Conservation (phyloP, 2,888 invertebrate genomes). For the Cetonia aurata region DNA sequence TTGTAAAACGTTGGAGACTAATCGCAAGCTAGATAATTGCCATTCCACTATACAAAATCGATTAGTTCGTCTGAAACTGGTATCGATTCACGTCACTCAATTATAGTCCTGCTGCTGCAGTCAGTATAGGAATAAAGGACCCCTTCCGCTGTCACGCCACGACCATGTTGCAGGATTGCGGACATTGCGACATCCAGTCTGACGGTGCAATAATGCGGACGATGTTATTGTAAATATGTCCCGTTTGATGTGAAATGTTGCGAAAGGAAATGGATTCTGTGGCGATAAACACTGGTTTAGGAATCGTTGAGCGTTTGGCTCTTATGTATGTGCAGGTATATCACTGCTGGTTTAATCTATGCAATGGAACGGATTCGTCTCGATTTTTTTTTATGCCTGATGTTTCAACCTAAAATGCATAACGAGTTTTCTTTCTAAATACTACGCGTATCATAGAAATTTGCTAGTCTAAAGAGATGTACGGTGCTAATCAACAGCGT, state of each 20-base stretch:
- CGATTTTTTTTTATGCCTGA: no score
- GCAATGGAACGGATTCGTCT: no score
- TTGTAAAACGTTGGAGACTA: slow-evolving; percentile 14
- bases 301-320: background rate
- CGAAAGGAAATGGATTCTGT: slow-evolving; percentile 5
- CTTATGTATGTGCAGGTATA: no score
- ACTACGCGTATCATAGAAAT: no score
- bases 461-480: no score
- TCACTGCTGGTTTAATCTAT: no score
- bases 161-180: slow-evolving; percentile 16
- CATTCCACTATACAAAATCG: slow-evolving; percentile 60
- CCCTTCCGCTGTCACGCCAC: background rate
- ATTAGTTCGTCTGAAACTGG: slow-evolving; percentile 54
- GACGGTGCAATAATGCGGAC: slow-evolving; percentile 34
- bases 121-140: slow-evolving; percentile 20
- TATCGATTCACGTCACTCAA: slow-evolving; percentile 51
- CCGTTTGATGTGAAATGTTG: slow-evolving; percentile 11
- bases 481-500: no score
- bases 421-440: no score
- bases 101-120: slow-evolving; percentile 44
- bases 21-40: slow-evolving; percentile 60
- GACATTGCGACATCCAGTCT: slow-evolving; percentile 28
- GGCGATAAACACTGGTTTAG: slow-evolving; percentile 13
- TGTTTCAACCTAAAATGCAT: no score
- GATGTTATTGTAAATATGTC: slow-evolving; percentile 38